These are phyloP conservation scores for Orthonychiurus folsomi DNA, from an alignment of 2,888 invertebrate genomes.

Conservation along the genomic window DNA sequence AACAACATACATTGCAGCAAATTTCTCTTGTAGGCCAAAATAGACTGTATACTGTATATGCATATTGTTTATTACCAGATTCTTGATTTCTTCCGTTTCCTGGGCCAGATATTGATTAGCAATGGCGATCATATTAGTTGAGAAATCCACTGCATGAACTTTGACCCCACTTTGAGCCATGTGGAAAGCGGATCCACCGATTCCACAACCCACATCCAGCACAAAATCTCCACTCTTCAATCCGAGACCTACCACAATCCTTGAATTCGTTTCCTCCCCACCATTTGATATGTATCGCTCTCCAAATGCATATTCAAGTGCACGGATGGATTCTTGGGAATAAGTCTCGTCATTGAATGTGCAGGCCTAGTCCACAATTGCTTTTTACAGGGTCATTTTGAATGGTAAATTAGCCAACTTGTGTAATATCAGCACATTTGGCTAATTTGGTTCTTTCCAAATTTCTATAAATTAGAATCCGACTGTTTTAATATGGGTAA, in stretches of 20 bases:
- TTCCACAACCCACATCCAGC: not conserved
- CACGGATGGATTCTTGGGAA: not conserved
- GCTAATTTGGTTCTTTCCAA: too few relatives aligned
- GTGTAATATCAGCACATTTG: too few relatives aligned
- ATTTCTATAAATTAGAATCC: too few relatives aligned
- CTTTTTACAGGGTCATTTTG: too few relatives aligned
- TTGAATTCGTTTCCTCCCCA: not conserved
- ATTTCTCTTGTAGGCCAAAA: too few relatives aligned
- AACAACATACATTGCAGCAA: too few relatives aligned
- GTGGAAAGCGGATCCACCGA: not conserved
- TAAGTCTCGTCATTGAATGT: conserved; percentile 1
- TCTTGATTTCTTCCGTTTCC: not conserved
- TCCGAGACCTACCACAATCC: not conserved
- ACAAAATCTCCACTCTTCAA: not conserved
- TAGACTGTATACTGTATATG: not conserved
- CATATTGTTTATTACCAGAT: too few relatives aligned
- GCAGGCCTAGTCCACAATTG: too few relatives aligned
- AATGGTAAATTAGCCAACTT: too few relatives aligned
- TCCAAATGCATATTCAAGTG: not conserved
- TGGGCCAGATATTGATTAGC: not conserved
- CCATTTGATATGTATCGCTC: not conserved
- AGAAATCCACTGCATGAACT: not conserved
- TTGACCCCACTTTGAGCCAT: not conserved
- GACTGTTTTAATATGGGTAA: too few relatives aligned
- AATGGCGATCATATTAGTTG: not conserved